A percentile compares a stretch with the other conserved stretches of the same genome.
These are phyloP conservation scores for Galeruca laticollis DNA, from an alignment of 2,888 invertebrate genomes.

Conservation along the genomic window DNA sequence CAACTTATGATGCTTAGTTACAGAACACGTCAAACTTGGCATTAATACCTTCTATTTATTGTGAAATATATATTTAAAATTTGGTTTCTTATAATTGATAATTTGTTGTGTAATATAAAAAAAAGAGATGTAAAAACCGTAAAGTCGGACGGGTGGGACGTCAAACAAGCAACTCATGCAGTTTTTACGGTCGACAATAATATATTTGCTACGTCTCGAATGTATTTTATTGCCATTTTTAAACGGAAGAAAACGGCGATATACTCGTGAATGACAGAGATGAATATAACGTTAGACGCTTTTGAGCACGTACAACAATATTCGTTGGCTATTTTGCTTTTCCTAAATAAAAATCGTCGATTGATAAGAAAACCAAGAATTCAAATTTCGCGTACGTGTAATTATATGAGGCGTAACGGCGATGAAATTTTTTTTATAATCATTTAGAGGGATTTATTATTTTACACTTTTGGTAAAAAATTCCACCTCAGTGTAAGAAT, in stretches of 20 bases:
- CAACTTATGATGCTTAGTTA: too few relatives aligned
- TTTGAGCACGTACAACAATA: neutral
- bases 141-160: neutral
- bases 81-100: neutral
- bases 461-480: too few relatives aligned
- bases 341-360: neutral
- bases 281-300: neutral
- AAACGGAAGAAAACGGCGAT: neutral
- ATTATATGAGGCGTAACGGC: neutral
- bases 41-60: too few relatives aligned
- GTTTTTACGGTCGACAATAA: neutral
- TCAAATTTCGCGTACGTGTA: neutral
- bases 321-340: constrained; percentile 1
- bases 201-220: neutral
- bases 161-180: neutral
- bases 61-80: too few relatives aligned
- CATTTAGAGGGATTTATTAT: too few relatives aligned
- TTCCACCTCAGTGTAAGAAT: too few relatives aligned
- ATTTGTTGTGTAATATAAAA: constrained; percentile 1
- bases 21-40: too few relatives aligned
- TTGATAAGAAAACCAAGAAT: neutral
- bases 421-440: too few relatives aligned
- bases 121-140: neutral
- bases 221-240: neutral
- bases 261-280: neutral